These are phyloP conservation scores for Sipha flava DNA, from an alignment of 1,140 invertebrate genomes.

Conservation along the genomic window DNA sequence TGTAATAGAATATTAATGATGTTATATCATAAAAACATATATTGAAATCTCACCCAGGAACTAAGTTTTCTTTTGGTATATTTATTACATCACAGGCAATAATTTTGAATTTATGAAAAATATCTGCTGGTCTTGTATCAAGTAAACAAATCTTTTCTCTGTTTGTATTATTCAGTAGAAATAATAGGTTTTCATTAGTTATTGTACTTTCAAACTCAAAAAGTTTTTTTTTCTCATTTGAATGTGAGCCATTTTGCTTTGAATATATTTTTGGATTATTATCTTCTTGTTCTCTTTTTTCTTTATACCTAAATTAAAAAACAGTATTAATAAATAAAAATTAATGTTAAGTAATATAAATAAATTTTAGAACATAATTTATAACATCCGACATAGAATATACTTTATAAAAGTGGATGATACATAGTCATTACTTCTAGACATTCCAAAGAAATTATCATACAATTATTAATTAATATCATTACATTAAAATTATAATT, in stretches of 20 bases:
- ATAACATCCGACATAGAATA: too few species aligned
- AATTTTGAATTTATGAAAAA: constrained; percentile 33
- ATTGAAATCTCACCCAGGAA: constrained; percentile 1
- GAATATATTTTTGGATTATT: not conserved
- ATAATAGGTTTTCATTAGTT: not conserved
- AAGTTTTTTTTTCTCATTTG: not conserved
- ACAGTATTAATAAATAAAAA: not conserved
- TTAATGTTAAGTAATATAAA: too few species aligned
- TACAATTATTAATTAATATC: too few species aligned
- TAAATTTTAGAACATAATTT: too few species aligned
- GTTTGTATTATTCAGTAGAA: not conserved
- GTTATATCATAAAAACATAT: not conserved
- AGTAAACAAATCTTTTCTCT: constrained; percentile 26
- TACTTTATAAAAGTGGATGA: too few species aligned
- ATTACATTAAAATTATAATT: too few species aligned
- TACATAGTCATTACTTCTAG: too few species aligned
- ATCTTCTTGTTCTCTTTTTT: not conserved
- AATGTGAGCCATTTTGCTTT: not conserved
- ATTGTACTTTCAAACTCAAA: constrained; percentile 21
- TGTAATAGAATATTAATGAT: not conserved
- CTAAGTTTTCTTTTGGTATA: constrained; percentile 34
- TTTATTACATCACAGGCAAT: constrained; percentile 26
- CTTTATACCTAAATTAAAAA: not conserved
- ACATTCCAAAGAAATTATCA: too few species aligned
- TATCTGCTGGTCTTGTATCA: constrained; percentile 30